Conservation (phyloP, 2,888 invertebrate species). For the Agrenia bidenticulata region DNA sequence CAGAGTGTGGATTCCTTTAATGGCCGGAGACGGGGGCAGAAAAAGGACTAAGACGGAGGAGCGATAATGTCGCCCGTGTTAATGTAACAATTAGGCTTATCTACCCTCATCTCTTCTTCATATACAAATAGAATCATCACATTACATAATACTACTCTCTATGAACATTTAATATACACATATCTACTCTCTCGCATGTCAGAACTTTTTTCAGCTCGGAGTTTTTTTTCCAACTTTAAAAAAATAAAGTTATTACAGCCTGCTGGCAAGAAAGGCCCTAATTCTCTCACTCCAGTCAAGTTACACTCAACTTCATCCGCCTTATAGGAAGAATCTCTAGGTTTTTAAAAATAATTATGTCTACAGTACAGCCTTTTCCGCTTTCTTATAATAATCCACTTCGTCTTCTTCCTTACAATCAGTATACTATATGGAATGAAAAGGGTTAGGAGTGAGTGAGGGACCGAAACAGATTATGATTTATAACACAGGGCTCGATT, state of each 20-base stretch:
- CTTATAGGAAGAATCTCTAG: not conserved
- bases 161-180: not conserved
- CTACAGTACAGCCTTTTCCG: too few relatives aligned
- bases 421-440: not conserved
- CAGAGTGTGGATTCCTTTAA: too few relatives aligned
- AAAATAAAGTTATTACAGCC: slow-evolving; percentile 19
- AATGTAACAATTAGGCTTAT: slow-evolving; percentile 29
- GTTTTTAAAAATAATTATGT: not conserved
- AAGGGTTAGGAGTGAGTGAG: slow-evolving; percentile 12
- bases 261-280: slow-evolving; percentile 15
- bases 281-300: slow-evolving; percentile 15
- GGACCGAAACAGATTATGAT: slow-evolving; percentile 42
- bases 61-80: slow-evolving; percentile 27
- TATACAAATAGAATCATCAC: slow-evolving; percentile 18
- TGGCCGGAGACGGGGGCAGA: not conserved
- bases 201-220: not conserved
- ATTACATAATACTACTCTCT: not conserved
- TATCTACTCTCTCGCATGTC: slow-evolving; percentile 5
- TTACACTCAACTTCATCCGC: too few relatives aligned
- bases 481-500: slow-evolving; percentile 50
- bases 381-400: too few relatives aligned
- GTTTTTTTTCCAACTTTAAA: not conserved
- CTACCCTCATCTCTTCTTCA: slow-evolving; percentile 1
- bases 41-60: slow-evolving; percentile 4
- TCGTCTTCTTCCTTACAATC: not conserved